A percentile compares a stretch with the other conserved stretches of the same genome.
These are phyloP conservation scores for Enteromius unitaeniatus DNA, from an alignment of 2,797 vertebrate species.

Conservation along the genomic window DNA sequence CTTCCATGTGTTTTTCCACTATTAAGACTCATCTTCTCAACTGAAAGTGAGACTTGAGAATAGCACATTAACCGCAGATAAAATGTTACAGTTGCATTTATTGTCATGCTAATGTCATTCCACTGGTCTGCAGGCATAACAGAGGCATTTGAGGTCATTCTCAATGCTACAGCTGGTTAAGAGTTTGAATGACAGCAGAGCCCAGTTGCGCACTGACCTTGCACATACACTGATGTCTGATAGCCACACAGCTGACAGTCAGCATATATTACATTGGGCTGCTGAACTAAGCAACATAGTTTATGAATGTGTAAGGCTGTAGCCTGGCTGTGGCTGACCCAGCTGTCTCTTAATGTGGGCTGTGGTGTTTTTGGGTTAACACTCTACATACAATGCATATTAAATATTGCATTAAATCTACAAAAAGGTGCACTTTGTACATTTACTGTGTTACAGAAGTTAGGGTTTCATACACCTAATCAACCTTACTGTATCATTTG, in stretches of 20 bases:
- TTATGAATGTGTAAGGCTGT: conserved; percentile 12
- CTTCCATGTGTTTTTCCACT: conserved; percentile 6
- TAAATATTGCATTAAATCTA: not conserved
- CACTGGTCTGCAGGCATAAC: not conserved
- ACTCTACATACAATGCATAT: not conserved
- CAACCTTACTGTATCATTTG: not conserved
- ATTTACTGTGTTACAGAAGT: not conserved
- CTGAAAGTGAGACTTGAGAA: not conserved
- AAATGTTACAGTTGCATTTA: conserved; percentile 4
- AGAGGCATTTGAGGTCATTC: conserved; percentile 26
- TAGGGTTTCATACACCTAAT: not conserved
- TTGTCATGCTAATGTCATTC: conserved; percentile 13
- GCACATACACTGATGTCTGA: not conserved
- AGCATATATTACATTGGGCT: not conserved
- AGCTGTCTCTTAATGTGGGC: conserved; percentile 50
- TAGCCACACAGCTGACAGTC: conserved; percentile 16
- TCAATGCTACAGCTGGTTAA: conserved; percentile 47
- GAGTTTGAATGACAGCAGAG: conserved; percentile 27
- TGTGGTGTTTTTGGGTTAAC: conserved; percentile 10
- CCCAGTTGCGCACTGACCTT: conserved; percentile 38
- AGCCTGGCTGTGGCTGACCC: conserved; percentile 21
- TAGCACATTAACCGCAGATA: not conserved
- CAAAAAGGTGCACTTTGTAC: not conserved
- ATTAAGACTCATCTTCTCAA: not conserved
- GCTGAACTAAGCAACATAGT: not conserved